Percentiles rank a stretch among this genome's conserved stretches.
Conservation (phyloP, 1,140 invertebrate genomes). For the Gonatopus flavifemur region DNA sequence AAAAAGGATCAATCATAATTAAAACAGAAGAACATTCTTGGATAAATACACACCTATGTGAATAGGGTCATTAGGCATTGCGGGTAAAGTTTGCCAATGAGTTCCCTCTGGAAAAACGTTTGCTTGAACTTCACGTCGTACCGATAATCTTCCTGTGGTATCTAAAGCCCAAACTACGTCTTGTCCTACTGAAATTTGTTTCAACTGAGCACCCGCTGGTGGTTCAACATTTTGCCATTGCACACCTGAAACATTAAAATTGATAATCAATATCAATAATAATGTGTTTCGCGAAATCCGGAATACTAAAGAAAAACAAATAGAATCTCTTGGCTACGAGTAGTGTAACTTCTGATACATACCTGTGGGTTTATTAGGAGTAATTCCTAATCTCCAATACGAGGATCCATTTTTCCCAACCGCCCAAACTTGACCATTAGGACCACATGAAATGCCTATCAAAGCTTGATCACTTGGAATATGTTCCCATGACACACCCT, state of each 20-base stretch:
- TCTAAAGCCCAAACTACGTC: conserved; percentile 74
- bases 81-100: conserved; percentile 68
- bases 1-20: too few species aligned
- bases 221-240: conserved; percentile 68
- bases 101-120: conserved; percentile 73
- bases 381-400: conserved; percentile 75
- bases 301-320: background rate
- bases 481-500: conserved; percentile 80
- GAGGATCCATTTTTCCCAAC: conserved; percentile 82
- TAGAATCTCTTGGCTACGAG: conserved; percentile 1
- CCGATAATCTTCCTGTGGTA: conserved; percentile 64
- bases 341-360: conserved; percentile 12
- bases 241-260: too few species aligned
- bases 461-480: conserved; percentile 75
- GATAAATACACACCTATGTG: conserved; percentile 53
- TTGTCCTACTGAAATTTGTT: conserved; percentile 73
- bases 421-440: conserved; percentile 77
- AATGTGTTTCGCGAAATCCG: background rate
- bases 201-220: conserved; percentile 68
- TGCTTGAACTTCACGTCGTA: conserved; percentile 67
- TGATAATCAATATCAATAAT: conserved; percentile 13
- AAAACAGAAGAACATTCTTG: background rate
- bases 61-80: conserved; percentile 63
- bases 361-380: conserved; percentile 66
- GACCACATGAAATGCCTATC: conserved; percentile 70